Conservation (phyloP, 2,113 vertebrate species). For the Turdus rufiventris region DNA sequence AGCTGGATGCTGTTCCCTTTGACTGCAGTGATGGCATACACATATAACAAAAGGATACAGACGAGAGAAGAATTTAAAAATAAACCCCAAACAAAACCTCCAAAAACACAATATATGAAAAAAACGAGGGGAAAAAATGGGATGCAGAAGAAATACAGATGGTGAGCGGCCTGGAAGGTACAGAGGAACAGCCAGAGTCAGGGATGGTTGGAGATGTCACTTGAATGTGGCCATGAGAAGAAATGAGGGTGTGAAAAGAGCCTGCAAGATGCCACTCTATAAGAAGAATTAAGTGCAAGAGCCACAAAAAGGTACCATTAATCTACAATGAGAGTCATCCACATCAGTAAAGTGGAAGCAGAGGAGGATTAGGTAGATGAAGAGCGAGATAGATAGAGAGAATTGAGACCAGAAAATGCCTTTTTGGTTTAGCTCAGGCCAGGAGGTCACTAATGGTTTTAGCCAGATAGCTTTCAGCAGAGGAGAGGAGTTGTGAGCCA, state of each 20-base stretch:
- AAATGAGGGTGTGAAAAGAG: neutral
- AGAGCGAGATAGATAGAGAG: neutral
- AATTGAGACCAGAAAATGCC: neutral
- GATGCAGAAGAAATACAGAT: neutral
- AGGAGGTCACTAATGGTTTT: neutral
- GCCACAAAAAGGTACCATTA: neutral
- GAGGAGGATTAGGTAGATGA: neutral
- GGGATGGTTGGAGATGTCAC: neutral
- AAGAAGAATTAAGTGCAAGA: neutral
- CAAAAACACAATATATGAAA: fast-evolving
- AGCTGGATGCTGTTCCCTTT: neutral
- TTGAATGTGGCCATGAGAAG: neutral
- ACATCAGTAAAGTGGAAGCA: neutral
- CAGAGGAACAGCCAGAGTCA: neutral
- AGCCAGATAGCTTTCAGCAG: neutral
- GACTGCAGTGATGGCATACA: neutral
- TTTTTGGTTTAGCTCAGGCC: neutral
- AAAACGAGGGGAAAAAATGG: fast-evolving
- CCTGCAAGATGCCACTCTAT: neutral
- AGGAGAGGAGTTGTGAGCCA: neutral
- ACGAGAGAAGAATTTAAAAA: neutral
- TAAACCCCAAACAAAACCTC: neutral
- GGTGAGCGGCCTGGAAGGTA: neutral
- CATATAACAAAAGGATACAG: neutral
- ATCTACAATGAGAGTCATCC: neutral